Base-by-base conservation (phyloP, 1,140 invertebrate species). In the Nixonia krombeini region DNA sequence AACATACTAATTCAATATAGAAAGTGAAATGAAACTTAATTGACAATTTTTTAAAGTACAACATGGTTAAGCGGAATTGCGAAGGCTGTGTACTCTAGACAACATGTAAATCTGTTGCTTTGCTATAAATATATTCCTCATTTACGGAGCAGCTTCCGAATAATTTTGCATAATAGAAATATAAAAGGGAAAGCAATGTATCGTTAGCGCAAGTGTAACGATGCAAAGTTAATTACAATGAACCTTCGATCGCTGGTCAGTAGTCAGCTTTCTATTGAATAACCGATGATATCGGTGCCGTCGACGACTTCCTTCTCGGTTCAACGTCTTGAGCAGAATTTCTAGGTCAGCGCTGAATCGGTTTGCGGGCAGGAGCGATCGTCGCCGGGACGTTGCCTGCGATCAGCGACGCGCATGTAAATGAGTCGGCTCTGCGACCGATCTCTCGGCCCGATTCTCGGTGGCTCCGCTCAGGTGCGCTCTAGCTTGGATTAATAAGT, bases 401-500 rank as follows among this genome's bases (percentile, higher is more conserved):
- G 52, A 65, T 65, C 47, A 26, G 28, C 41, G 55, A n/a, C 63
- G 45, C 56, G 33, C 50, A 67, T 67, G 63, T 59, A 59, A 67
- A 61, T 59, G 56, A 37, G 33, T 12, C 33, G 33, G 33, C 33
- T 31, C 29, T 2, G 29, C 9, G 3, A 2, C 29, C 29, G 45
- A 18, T 47, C 28, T 44, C 41, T 12, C 26, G 23, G 33, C 38
- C 23, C 12, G 37, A 61, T 41, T 50, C 55, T 42, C 66, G 64
- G 8, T 31, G 50, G 40, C 26, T 37, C 45, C 25, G 25, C 25
- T 26, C 29, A 31, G 29, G 29, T 31, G 29, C 29, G 29, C 29
- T 9, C 29, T 31, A 2, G 8, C 10, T 46, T 28, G 51, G 40
- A 79, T 76, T 78, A 76, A 78, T 79, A 79, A 74, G 70, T 70